Conservation (phyloP, 2,888 invertebrate species). For the Heliconius erato region DNA sequence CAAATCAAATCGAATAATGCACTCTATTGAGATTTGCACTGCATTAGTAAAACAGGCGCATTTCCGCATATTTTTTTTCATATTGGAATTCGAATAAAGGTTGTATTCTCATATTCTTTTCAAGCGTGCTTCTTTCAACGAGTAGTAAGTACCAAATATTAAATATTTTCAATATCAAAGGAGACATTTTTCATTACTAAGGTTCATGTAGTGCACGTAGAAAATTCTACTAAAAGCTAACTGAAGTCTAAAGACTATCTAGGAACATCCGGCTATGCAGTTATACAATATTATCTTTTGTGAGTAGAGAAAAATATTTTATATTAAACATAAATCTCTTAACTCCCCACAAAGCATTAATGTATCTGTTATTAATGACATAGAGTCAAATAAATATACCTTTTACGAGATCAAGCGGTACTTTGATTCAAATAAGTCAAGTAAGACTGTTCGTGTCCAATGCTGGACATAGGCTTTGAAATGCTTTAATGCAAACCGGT, state of each 20-base stretch:
- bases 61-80: background rate
- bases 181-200: slow-evolving; percentile 27
- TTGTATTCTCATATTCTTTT: slow-evolving; percentile 14
- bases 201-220: slow-evolving; percentile 5
- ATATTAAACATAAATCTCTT: background rate
- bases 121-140: background rate
- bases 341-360: background rate
- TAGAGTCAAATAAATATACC: background rate
- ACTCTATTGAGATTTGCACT: background rate
- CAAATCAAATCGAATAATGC: slow-evolving; percentile 6
- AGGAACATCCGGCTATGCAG: background rate
- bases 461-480: no score
- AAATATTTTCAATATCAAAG: slow-evolving; percentile 25
- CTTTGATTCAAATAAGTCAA: no score
- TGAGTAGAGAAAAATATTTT: background rate
- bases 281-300: background rate
- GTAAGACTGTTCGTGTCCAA: no score
- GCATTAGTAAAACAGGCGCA: slow-evolving; percentile 8
- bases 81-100: slow-evolving; percentile 7
- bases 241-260: slow-evolving; percentile 1
- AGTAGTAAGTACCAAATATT: slow-evolving; percentile 2
- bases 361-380: background rate
- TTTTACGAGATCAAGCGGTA: no score
- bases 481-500: no score
- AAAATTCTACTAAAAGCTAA: slow-evolving; percentile 17